Conservation (phyloP, 2,888 invertebrate genomes). For the Blera fallax region DNA sequence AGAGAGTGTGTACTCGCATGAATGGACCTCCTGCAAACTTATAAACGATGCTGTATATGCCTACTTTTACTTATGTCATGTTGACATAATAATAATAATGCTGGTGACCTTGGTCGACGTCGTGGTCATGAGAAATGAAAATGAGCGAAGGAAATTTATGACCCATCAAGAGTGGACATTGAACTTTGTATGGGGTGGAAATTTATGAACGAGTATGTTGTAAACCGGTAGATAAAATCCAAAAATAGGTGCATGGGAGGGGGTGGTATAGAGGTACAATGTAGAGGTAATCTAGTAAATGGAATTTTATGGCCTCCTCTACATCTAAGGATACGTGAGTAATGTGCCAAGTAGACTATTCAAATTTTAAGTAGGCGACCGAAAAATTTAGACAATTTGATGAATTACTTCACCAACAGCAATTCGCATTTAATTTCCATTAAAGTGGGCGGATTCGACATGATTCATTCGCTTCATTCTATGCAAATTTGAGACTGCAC, state of each 20-base stretch:
- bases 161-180: conserved; percentile 45
- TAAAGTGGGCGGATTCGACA: too few species aligned
- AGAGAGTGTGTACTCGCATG: background rate
- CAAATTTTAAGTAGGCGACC: background rate
- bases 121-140: conserved; percentile 18
- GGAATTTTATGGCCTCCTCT: background rate
- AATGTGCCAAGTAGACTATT: background rate
- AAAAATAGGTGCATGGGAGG: background rate
- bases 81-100: conserved; percentile 8
- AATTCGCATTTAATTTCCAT: too few species aligned
- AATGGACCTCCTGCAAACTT: conserved; percentile 9
- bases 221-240: conserved; percentile 6
- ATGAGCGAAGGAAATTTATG: conserved; percentile 27
- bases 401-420: too few species aligned
- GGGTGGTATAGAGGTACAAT: background rate
- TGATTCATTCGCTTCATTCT: too few species aligned
- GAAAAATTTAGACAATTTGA: too few species aligned
- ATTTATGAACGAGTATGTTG: conserved; percentile 14
- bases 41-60: background rate
- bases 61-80: background rate
- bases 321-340: background rate
- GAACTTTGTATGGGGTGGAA: conserved; percentile 41
- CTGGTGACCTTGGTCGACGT: conserved; percentile 28
- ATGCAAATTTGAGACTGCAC: too few species aligned
- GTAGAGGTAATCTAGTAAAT: background rate